These are phyloP conservation scores for Dinothrombium tinctorium DNA, from an alignment of 1,140 invertebrate species.

Conservation along the genomic window DNA sequence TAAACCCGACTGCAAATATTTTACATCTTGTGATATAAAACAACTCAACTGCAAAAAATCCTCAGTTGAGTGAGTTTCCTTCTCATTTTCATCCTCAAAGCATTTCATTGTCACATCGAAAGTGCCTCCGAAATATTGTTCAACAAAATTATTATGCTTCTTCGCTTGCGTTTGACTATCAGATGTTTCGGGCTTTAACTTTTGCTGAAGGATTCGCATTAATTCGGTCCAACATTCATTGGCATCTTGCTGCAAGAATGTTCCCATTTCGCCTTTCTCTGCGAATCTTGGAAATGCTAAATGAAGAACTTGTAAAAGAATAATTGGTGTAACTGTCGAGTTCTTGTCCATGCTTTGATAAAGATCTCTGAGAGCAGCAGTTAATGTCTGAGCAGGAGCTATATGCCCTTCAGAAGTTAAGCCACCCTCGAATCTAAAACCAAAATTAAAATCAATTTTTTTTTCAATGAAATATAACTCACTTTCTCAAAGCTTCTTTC, in stretches of 20 bases:
- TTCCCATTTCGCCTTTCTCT: conserved; percentile 56
- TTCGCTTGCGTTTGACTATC: conserved; percentile 5
- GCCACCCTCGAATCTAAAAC: conserved; percentile 18
- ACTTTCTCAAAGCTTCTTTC: conserved; percentile 48
- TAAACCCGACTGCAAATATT: conserved; percentile 83
- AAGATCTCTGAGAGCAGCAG: conserved; percentile 51
- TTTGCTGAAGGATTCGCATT: conserved; percentile 68
- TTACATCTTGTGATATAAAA: conserved; percentile 88
- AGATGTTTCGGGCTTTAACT: conserved; percentile 36
- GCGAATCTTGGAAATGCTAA: conserved; percentile 74
- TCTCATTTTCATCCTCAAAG: conserved; percentile 58
- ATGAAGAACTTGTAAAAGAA: conserved; percentile 46
- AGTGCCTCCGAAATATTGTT: conserved; percentile 78
- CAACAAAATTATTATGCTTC: conserved; percentile 35
- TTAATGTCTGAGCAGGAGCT: conserved; percentile 38
- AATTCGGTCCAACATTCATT: conserved; percentile 82
- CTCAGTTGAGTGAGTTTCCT: conserved; percentile 43
- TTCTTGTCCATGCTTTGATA: conserved; percentile 51
- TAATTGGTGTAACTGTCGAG: conserved; percentile 42
- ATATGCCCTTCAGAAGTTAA: conserved; percentile 19
- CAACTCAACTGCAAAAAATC: conserved; percentile 87
- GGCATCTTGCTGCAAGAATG: conserved; percentile 47
- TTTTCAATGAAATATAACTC: conserved; percentile 18
- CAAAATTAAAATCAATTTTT: background rate
- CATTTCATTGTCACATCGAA: conserved; percentile 68